Percentiles rank a stretch among this genome's conserved stretches.
These are phyloP conservation scores for Dendrolimus kikuchii DNA, from an alignment of 1,140 invertebrate species.

Conservation along the genomic window DNA sequence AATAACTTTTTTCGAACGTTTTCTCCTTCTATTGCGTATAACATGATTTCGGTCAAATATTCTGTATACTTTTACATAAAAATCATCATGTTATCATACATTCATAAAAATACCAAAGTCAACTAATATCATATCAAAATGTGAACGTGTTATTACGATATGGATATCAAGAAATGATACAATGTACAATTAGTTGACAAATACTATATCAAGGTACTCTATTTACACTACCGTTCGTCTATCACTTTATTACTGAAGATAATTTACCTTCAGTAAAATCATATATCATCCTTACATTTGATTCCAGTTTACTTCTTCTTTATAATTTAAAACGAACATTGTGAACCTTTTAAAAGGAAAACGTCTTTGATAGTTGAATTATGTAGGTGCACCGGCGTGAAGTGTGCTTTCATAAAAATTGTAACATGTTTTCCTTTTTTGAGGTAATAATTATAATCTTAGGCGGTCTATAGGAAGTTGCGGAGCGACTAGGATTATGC, in stretches of 20 bases:
- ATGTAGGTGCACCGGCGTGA: constrained; percentile 48
- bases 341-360: constrained; percentile 52
- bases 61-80: constrained; percentile 6
- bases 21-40: constrained; percentile 34
- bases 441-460: constrained; percentile 44
- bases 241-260: constrained; percentile 6
- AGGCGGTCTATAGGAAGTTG: constrained; percentile 63
- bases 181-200: constrained; percentile 6
- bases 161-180: background rate
- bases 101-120: no score
- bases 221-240: constrained; percentile 14
- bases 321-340: constrained; percentile 26
- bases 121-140: no score
- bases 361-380: constrained; percentile 37
- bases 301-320: background rate
- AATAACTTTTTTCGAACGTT: constrained; percentile 31
- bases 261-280: background rate
- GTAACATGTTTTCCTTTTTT: constrained; percentile 52
- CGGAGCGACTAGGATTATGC: constrained; percentile 50
- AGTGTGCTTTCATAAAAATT: constrained; percentile 53
- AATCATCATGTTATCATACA: background rate
- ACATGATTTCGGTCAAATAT: constrained; percentile 24
- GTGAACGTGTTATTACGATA: no score
- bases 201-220: constrained; percentile 3
- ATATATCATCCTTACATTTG: constrained; percentile 1